Evolutionary conservation across 2,797 vertebrate genomes (phyloP).

Genomic region (Coracias cyanogaster): DNA sequence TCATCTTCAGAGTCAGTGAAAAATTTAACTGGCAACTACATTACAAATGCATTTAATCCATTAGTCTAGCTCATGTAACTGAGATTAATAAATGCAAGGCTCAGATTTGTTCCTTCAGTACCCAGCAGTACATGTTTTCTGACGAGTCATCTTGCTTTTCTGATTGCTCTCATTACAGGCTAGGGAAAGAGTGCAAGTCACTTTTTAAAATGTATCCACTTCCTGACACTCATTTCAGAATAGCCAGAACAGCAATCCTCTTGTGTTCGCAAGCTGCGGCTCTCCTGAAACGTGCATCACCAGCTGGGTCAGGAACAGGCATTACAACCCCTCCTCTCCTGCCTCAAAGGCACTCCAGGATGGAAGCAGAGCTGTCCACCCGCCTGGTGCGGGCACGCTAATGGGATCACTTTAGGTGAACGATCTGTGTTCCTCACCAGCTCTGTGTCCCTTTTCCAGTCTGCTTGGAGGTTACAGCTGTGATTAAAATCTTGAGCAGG

Average conservation of each 20-base stretch:
- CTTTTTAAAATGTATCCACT: background rate
- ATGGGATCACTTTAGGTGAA: background rate
- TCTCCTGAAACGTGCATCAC: background rate
- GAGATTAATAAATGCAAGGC: slow-evolving; percentile 32
- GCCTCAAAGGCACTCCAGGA: background rate
- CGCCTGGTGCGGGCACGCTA: rapidly evolving
- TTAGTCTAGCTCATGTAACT: background rate
- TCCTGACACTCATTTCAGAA: background rate
- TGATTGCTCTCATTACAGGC: slow-evolving; percentile 20
- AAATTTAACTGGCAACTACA: slow-evolving; percentile 27
- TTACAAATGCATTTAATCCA: slow-evolving; percentile 48
- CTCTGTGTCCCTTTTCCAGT: background rate
- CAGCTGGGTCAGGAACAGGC: background rate
- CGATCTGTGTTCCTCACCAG: background rate
- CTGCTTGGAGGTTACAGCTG: background rate
- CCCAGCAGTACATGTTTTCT: background rate
- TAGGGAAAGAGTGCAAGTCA: background rate
- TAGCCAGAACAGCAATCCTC: background rate
- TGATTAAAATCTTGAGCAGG: background rate
- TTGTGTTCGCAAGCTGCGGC: background rate
- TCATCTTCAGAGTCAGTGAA: background rate
- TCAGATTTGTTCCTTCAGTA: slow-evolving; percentile 18
- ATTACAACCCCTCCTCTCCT: background rate
- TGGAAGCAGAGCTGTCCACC: background rate
- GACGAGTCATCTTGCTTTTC: background rate